Base-by-base conservation (phyloP, 2,888 invertebrate genomes). In the Spodoptera picta region DNA sequence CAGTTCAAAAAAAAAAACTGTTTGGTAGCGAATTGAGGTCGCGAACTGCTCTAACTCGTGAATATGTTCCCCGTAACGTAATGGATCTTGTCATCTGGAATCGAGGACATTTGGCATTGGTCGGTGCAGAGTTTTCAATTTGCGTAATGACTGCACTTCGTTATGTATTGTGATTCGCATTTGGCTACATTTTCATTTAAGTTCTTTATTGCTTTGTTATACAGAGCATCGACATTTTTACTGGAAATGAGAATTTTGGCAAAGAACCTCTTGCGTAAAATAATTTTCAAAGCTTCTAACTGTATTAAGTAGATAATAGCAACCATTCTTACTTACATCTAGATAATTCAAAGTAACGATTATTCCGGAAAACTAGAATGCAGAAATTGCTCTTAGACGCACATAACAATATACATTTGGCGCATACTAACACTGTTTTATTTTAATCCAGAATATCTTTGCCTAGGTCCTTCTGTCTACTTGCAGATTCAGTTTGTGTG, bases 21-120 rank as follows among this genome's bases (percentile, higher is more conserved):
- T 60, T 73, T 71, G 68, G 62, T 54, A 47, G 61, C 55, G 51
- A 59, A 72, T 65, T 75, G 71, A 62, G 78, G 75, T 63, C 66
- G 54, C 60, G 70, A 67, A 79, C 59, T 65, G 45, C 63, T 60
- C 52, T 62, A 60, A 68, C 54, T 67, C 47, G 52, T 50, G 54
- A 67, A 69, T 64, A 74, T 73, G 55, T 60, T 60, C 54, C 31
- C 27, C 11, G 46, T 58, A 44, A 44, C 48, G 56, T 62, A 52
- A 62, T 62, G 41, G 60, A 48, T 66, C 62, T 56, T 77, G 55
- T 61, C 55, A 61, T 65, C 51, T 60, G 24, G 49, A 74, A 64
- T 64, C 36, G 44, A 57, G 36, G 36, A 55, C 44, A 45, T 77
- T 77, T 65, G 71, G 63, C 52, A 58, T 74, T 44, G 51, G 53